Conservation (phyloP, 2,113 vertebrate genomes). For the Corythaeola cristata region DNA sequence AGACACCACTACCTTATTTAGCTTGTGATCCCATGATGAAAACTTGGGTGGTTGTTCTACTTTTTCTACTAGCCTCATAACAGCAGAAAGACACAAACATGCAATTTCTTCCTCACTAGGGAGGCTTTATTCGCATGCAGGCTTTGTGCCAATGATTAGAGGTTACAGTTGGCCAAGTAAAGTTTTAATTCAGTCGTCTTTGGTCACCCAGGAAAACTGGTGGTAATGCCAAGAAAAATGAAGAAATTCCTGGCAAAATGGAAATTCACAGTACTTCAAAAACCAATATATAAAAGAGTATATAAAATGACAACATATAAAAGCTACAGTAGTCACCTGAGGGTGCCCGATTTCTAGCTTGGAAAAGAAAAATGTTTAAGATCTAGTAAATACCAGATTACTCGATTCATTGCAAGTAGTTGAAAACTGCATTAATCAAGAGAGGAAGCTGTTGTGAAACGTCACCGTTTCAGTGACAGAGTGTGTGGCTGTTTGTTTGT, state of each 20-base stretch:
- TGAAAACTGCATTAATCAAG: constrained; percentile 10
- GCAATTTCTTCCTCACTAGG: neutral
- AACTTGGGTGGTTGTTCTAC: neutral
- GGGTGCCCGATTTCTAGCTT: neutral
- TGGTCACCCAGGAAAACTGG: neutral
- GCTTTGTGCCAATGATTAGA: neutral
- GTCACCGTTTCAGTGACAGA: neutral
- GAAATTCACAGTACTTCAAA: neutral
- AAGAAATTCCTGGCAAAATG: neutral
- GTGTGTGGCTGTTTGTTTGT: neutral
- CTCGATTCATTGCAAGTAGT: neutral
- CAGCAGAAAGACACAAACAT: neutral
- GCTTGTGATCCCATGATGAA: neutral
- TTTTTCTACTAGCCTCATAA: neutral
- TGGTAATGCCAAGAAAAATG: neutral
- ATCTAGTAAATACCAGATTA: neutral
- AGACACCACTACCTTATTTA: neutral
- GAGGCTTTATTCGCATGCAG: neutral
- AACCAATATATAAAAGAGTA: neutral
- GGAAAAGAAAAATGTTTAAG: neutral
- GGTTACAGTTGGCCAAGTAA: neutral
- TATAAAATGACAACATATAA: neutral
- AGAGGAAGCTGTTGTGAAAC: constrained; percentile 11
- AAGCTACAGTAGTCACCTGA: neutral
- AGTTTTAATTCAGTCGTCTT: neutral